These are phyloP conservation scores for Cryptus armator DNA, from an alignment of 2,888 invertebrate genomes.

Conservation along the genomic window DNA sequence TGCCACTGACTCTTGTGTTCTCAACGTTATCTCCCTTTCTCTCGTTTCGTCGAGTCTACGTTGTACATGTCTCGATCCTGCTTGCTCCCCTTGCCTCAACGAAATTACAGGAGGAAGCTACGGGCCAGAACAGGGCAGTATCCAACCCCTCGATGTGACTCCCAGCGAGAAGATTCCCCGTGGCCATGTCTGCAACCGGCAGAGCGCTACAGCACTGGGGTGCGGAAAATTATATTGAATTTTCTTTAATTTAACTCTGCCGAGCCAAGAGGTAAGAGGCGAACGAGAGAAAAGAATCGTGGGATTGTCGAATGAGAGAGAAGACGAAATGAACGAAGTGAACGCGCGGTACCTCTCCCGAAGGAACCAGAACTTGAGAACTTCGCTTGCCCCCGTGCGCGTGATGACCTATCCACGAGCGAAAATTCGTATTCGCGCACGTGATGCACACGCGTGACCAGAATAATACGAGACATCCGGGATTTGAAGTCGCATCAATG, in stretches of 20 bases:
- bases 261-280: constrained; percentile 28
- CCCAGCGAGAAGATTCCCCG: constrained; percentile 30
- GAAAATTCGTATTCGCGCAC: constrained; percentile 18
- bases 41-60: constrained; percentile 40
- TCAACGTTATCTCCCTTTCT: constrained; percentile 65
- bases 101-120: constrained; percentile 43
- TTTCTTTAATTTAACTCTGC: constrained; percentile 76
- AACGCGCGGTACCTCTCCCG: constrained; percentile 1
- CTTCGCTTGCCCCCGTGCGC: background rate
- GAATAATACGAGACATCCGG: constrained; percentile 19
- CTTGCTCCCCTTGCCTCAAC: constrained; percentile 42
- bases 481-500: constrained; percentile 11
- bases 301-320: constrained; percentile 29
- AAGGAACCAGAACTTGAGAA: constrained; percentile 24
- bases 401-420: constrained; percentile 4
- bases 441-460: constrained; percentile 42
- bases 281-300: constrained; percentile 11
- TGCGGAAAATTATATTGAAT: constrained; percentile 78
- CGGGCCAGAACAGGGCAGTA: constrained; percentile 38
- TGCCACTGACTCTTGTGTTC: constrained; percentile 79
- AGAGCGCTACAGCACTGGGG: constrained; percentile 10
- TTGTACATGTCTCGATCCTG: constrained; percentile 3
- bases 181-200: constrained; percentile 26
- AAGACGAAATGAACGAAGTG: constrained; percentile 8
- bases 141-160: constrained; percentile 59